A percentile compares a stretch with the other conserved stretches of the same genome.
Conservation (phyloP, 2,888 invertebrate genomes). For the Myathropa florea region DNA sequence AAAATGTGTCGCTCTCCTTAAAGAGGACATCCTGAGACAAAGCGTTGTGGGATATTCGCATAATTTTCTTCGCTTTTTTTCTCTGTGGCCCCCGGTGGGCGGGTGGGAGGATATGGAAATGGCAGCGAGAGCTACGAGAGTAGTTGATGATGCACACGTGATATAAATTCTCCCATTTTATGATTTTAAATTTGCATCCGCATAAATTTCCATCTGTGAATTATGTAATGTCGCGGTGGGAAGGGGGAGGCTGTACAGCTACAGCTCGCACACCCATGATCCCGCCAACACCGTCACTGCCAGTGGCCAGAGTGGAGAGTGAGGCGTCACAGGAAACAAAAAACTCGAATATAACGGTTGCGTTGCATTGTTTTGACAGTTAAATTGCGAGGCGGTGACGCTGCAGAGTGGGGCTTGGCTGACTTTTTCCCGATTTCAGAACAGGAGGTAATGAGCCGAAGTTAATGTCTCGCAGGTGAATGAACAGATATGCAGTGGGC, state of each 20-base stretch:
- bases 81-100: too few species aligned
- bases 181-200: conserved; percentile 70
- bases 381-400: conserved; percentile 20
- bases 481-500: not conserved
- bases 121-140: conserved; percentile 25
- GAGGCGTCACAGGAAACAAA: not conserved
- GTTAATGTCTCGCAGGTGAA: conserved; percentile 42
- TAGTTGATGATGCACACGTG: conserved; percentile 69
- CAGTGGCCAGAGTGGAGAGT: too few species aligned
- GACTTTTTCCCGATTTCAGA: not conserved
- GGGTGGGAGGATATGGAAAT: conserved; percentile 47
- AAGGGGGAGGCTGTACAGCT: not conserved
- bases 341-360: conserved; percentile 30
- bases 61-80: conserved; percentile 34
- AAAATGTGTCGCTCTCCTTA: not conserved
- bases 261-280: too few species aligned
- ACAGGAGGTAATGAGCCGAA: conserved; percentile 1
- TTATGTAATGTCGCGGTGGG: conserved; percentile 40
- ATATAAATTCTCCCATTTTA: conserved; percentile 68
- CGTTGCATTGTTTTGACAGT: conserved; percentile 65
- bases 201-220: conserved; percentile 64
- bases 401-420: not conserved
- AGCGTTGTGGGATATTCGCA: conserved; percentile 46
- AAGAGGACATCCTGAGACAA: conserved; percentile 25
- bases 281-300: too few species aligned